Conservation (phyloP, 2,888 invertebrate genomes). For the Amphipyra tragopoginis region DNA sequence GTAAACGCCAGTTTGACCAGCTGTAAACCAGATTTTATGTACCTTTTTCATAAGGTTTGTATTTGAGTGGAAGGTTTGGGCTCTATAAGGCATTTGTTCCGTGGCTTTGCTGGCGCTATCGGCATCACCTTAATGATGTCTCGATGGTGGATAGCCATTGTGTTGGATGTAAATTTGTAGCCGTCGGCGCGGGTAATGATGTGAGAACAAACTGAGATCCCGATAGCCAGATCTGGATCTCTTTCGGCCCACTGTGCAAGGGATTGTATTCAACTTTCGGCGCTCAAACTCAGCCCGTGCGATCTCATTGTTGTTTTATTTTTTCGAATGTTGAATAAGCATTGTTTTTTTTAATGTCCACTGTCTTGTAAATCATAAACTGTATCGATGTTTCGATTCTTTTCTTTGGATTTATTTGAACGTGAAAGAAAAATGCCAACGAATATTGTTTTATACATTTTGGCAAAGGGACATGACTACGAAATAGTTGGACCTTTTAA, state of each 20-base stretch:
- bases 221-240: conserved; percentile 88
- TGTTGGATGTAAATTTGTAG: conserved; percentile 90
- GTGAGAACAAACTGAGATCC: conserved; percentile 90
- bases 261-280: conserved; percentile 82
- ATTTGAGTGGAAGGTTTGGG: conserved; percentile 58
- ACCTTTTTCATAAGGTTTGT: conserved; percentile 64
- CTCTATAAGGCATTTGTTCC: conserved; percentile 71
- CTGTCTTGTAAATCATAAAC: conserved; percentile 78
- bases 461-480: not conserved
- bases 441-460: conserved; percentile 33
- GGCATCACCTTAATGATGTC: conserved; percentile 90
- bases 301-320: conserved; percentile 72
- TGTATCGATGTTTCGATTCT: conserved; percentile 52
- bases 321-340: conserved; percentile 72
- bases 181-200: conserved; percentile 90
- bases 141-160: conserved; percentile 90
- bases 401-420: conserved; percentile 32
- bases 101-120: conserved; percentile 85
- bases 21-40: conserved; percentile 60
- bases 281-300: conserved; percentile 70
- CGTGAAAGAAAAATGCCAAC: conserved; percentile 32
- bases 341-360: conserved; percentile 72
- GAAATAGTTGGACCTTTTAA: conserved; percentile 46
- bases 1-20: conserved; percentile 68
- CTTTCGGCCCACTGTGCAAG: conserved; percentile 82